Conservation (phyloP, 2,888 invertebrate species). For the Aphodius sticticus region DNA sequence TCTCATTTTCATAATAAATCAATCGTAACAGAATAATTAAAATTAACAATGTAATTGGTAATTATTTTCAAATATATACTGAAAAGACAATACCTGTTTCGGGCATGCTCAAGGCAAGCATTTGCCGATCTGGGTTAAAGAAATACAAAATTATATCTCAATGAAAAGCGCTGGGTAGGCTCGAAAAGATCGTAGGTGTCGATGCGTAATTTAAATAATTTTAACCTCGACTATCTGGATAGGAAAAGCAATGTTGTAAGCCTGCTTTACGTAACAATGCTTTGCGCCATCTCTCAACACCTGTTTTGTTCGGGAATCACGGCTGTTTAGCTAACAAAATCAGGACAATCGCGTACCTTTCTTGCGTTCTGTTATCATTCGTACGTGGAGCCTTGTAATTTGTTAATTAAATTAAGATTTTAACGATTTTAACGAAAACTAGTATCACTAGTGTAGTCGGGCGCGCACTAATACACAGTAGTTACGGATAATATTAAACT, state of each 20-base stretch:
- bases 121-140: too few relatives aligned
- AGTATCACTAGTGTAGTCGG: background rate
- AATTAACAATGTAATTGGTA: too few relatives aligned
- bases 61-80: too few relatives aligned
- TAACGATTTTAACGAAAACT: background rate
- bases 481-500: too few relatives aligned
- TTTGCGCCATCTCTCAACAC: background rate
- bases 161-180: background rate
- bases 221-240: background rate
- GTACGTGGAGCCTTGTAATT: background rate
- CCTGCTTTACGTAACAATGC: background rate
- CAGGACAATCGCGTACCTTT: background rate
- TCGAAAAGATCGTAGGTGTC: background rate
- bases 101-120: too few relatives aligned
- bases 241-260: background rate
- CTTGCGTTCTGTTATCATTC: background rate
- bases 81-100: too few relatives aligned
- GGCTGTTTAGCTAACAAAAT: background rate
- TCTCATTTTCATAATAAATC: too few relatives aligned
- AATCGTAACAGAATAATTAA: too few relatives aligned
- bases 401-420: background rate
- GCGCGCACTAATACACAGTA: too few relatives aligned
- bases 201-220: slow-evolving; percentile 4
- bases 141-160: background rate
- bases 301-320: background rate